These are phyloP conservation scores for Ascaphus truei DNA, from an alignment of 2,113 vertebrate species.

Conservation along the genomic window DNA sequence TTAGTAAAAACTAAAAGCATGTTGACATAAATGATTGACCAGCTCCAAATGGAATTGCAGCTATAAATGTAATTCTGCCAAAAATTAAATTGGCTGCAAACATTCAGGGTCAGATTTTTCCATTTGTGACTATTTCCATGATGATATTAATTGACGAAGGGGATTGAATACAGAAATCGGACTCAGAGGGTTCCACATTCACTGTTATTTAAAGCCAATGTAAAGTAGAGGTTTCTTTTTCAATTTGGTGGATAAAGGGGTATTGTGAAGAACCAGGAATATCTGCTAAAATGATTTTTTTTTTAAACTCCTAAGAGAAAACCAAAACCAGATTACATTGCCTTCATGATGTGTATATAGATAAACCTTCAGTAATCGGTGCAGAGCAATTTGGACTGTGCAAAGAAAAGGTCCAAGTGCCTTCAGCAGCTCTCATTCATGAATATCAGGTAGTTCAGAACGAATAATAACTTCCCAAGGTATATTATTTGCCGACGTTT, in stretches of 20 bases:
- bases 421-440: too few relatives aligned
- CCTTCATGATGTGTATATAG: not conserved
- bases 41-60: not conserved
- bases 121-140: slow-evolving; percentile 5
- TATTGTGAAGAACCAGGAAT: not conserved
- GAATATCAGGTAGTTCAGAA: too few relatives aligned
- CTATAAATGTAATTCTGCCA: not conserved
- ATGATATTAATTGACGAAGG: not conserved
- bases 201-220: not conserved
- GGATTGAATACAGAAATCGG: not conserved
- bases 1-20: not conserved
- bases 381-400: too few relatives aligned
- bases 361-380: too few relatives aligned
- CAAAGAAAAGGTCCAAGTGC: too few relatives aligned
- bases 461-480: too few relatives aligned
- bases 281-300: too few relatives aligned
- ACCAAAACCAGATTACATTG: not conserved
- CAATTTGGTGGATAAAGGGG: not conserved
- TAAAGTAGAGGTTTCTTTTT: not conserved
- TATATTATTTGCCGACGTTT: too few relatives aligned
- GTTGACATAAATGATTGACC: slow-evolving; percentile 4
- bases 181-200: not conserved
- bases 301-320: not conserved
- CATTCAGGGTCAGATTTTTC: slow-evolving; percentile 15
- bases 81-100: slow-evolving; percentile 17